Percentiles rank a stretch among this genome's conserved stretches.
These are phyloP conservation scores for Habroteleia sp. DNA, from an alignment of 2,888 invertebrate genomes.

Conservation along the genomic window DNA sequence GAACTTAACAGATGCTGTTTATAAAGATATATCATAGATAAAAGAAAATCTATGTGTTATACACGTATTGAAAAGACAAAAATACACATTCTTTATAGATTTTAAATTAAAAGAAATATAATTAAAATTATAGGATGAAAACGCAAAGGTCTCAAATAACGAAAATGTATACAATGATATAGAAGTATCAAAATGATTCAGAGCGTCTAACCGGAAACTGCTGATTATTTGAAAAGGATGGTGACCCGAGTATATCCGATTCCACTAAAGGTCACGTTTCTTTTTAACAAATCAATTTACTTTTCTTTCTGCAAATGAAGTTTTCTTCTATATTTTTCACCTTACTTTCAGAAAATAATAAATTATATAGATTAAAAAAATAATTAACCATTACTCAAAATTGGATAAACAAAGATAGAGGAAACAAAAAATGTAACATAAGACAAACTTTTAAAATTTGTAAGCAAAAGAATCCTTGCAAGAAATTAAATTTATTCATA, in stretches of 20 bases:
- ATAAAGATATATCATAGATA: not conserved
- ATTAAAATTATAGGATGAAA: not conserved
- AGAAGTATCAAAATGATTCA: constrained; percentile 78
- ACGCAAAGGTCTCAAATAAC: constrained; percentile 18
- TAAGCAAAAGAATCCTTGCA: too few species aligned
- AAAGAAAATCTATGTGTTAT: too few species aligned
- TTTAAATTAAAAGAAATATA: too few species aligned
- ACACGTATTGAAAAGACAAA: too few species aligned
- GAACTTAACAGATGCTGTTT: constrained; percentile 23
- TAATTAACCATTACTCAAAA: too few species aligned
- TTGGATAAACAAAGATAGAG: too few species aligned
- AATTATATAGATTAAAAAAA: not conserved
- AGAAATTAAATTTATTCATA: too few species aligned
- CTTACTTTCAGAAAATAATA: constrained; percentile 1
- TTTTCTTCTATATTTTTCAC: not conserved
- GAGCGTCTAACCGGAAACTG: constrained; percentile 76
- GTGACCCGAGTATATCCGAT: constrained; percentile 75
- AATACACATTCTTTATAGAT: too few species aligned
- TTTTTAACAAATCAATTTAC: constrained; percentile 74
- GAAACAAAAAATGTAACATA: too few species aligned
- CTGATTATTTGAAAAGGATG: constrained; percentile 78
- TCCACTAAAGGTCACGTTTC: constrained; percentile 73
- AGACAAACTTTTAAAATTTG: too few species aligned
- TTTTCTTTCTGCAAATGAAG: constrained; percentile 7
- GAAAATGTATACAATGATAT: constrained; percentile 67